These are phyloP conservation scores for Rhynchomys soricoides DNA, from an alignment of 2,113 vertebrate genomes.

Conservation along the genomic window DNA sequence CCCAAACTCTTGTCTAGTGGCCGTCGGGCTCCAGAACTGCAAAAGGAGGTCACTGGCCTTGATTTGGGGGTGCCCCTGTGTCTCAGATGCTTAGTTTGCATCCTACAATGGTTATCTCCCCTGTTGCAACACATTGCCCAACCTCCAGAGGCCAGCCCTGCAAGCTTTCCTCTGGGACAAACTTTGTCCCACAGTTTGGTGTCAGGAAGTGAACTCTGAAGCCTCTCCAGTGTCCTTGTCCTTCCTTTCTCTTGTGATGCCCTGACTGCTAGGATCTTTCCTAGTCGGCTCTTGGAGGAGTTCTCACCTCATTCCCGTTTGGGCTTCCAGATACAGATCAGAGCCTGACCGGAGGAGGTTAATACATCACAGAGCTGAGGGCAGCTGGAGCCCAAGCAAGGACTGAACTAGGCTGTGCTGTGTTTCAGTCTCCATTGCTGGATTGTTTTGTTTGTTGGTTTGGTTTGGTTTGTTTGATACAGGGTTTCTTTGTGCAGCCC, in stretches of 20 bases:
- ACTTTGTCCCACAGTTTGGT: fast-evolving
- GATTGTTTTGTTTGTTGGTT: background rate
- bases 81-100: background rate
- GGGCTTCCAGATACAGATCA: background rate
- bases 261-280: fast-evolving
- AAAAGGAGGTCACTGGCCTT: background rate
- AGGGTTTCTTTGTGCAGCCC: background rate
- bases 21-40: background rate
- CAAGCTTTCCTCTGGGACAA: background rate
- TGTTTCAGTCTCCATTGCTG: background rate
- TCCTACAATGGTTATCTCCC: background rate
- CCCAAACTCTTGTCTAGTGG: background rate
- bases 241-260: background rate
- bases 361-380: background rate
- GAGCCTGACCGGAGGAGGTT: background rate
- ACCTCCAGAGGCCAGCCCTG: background rate
- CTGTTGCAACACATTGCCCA: background rate
- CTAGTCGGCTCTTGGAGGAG: background rate
- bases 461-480: background rate
- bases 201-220: conserved; percentile 12
- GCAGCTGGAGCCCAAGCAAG: background rate
- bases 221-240: background rate
- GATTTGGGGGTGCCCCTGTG: background rate
- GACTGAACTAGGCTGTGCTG: background rate
- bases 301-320: background rate